These are phyloP conservation scores for Bufo gargarizans DNA, from an alignment of 2,113 vertebrate species.

Conservation along the genomic window DNA sequence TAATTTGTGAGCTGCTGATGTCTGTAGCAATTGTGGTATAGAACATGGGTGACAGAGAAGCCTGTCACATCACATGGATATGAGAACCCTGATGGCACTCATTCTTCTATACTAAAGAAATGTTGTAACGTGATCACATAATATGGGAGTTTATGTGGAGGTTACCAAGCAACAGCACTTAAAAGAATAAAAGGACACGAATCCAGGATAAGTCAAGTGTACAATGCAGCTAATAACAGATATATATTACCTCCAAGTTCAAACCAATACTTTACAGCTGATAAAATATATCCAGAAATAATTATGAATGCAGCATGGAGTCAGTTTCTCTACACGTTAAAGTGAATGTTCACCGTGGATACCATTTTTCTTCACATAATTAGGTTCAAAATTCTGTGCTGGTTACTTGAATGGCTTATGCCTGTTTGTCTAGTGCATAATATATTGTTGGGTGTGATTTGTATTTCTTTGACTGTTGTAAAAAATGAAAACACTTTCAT, in stretches of 20 bases:
- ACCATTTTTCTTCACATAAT: neutral
- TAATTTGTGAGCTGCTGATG: neutral
- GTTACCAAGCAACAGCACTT: constrained; percentile 34
- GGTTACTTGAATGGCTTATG: no score
- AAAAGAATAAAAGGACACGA: constrained; percentile 13
- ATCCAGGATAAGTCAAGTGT: neutral
- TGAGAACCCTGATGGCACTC: constrained; percentile 27
- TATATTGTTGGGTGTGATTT: no score
- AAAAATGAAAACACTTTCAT: no score
- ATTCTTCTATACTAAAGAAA: constrained; percentile 19
- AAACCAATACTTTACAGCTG: neutral
- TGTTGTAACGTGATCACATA: constrained; percentile 21
- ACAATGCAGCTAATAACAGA: neutral
- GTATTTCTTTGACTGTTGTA: no score
- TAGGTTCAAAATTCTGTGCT: neutral
- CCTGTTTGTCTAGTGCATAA: no score
- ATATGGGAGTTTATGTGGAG: constrained; percentile 9
- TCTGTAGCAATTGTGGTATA: constrained; percentile 20
- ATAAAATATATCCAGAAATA: neutral
- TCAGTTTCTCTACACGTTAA: neutral
- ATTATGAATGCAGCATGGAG: neutral
- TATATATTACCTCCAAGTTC: constrained; percentile 9
- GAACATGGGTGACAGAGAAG: constrained; percentile 3
- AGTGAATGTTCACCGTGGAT: neutral
- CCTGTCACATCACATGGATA: constrained; percentile 26